Percentiles rank a stretch among this genome's conserved stretches.
phyloP scores from a whole-genome alignment of 2,888 invertebrate genomes.

The Conomelus anceps region DNA sequence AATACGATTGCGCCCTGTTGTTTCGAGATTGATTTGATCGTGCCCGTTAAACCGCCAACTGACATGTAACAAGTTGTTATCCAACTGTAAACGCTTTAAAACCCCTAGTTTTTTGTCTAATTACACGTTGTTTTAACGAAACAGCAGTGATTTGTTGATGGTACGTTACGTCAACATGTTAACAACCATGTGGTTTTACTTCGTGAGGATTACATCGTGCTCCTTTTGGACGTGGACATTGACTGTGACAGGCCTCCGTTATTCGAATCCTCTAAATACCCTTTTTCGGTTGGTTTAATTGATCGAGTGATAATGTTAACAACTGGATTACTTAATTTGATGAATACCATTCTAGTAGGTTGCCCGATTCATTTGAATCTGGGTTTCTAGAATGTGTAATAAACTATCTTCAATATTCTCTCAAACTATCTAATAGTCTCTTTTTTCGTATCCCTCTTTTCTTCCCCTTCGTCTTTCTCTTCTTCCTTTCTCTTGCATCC shows the following conservation, averaged over 20 bases:
- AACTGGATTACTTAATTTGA: not conserved
- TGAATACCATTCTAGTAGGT: no score
- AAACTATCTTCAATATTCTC: no score
- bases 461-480: no score
- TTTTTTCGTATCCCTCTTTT: no score
- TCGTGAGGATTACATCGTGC: not conserved
- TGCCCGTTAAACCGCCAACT: not conserved
- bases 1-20: not conserved
- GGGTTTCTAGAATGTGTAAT: no score
- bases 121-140: not conserved
- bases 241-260: not conserved
- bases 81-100: not conserved
- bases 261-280: not conserved
- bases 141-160: not conserved
- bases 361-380: no score
- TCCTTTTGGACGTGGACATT: not conserved
- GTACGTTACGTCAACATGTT: not conserved
- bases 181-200: not conserved
- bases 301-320: not conserved
- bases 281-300: not conserved
- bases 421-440: no score
- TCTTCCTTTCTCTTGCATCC: no score
- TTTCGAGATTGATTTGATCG: not conserved
- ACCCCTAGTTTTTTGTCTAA: not conserved
- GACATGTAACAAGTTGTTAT: not conserved